Conservation (phyloP, 1,140 invertebrate species). For the Trypoxylus dichotomus region DNA sequence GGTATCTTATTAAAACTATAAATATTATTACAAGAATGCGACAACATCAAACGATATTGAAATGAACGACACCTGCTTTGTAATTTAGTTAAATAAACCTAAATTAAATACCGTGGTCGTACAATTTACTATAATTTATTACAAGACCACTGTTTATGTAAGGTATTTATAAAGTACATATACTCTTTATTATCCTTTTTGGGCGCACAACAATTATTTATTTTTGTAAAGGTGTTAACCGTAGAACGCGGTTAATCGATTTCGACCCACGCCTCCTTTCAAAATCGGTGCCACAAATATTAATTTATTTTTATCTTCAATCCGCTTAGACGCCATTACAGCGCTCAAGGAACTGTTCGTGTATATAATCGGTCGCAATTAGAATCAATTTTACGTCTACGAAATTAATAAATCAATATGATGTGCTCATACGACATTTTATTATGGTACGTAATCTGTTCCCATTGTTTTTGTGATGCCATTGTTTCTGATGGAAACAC, state of each 20-base stretch:
- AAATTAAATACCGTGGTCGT: background rate
- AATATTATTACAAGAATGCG: constrained; percentile 18
- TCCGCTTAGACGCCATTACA: constrained; percentile 16
- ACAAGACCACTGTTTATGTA: constrained; percentile 15
- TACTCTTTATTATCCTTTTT: constrained; percentile 5
- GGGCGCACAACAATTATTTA: background rate
- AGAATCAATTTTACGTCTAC: constrained; percentile 18
- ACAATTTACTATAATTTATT: constrained; percentile 26
- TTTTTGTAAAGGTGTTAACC: constrained; percentile 24
- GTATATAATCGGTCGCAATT: constrained; percentile 2
- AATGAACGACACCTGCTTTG: background rate
- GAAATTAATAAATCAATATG: background rate
- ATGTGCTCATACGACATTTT: background rate
- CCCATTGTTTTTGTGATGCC: no score
- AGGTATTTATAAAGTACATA: constrained; percentile 21
- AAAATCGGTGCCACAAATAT: constrained; percentile 24
- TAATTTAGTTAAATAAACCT: background rate
- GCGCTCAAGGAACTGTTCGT: background rate
- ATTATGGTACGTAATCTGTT: no score
- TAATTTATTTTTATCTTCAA: constrained; percentile 23
- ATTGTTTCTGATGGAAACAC: no score
- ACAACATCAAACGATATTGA: background rate
- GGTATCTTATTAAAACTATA: constrained; percentile 20
- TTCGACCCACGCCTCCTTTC: constrained; percentile 10
- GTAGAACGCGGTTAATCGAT: constrained; percentile 11